These are phyloP conservation scores for Odontophorus gujanensis DNA, from an alignment of 2,113 vertebrate species.

Conservation along the genomic window DNA sequence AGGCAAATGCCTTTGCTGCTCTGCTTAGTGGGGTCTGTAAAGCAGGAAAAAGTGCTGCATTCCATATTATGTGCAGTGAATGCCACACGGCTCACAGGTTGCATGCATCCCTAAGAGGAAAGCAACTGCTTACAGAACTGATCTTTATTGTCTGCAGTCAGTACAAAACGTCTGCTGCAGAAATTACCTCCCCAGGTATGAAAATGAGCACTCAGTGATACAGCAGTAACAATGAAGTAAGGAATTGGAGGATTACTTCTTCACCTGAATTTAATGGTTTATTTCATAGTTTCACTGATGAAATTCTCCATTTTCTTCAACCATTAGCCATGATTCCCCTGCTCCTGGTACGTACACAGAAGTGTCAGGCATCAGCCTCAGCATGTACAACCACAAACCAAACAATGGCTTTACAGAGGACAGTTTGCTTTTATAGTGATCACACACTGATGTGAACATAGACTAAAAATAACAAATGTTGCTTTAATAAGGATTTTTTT, in stretches of 20 bases:
- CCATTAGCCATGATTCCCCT: not conserved
- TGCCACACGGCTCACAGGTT: not conserved
- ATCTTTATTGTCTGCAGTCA: not conserved
- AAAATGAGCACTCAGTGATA: not conserved
- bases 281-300: constrained; percentile 26
- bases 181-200: constrained; percentile 3
- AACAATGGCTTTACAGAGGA: constrained; percentile 29
- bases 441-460: constrained; percentile 70
- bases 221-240: not conserved
- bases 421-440: constrained; percentile 65
- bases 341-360: constrained; percentile 13
- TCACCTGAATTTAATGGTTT: constrained; percentile 53
- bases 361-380: constrained; percentile 29
- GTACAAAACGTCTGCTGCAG: constrained; percentile 22
- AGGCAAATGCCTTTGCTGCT: not conserved
- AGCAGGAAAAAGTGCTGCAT: not conserved
- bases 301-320: not conserved
- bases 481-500: constrained; percentile 75
- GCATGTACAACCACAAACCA: constrained; percentile 52
- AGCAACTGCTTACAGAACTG: not conserved
- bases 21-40: not conserved
- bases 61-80: not conserved
- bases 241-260: constrained; percentile 6
- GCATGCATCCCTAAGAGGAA: not conserved
- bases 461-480: constrained; percentile 73